Evolutionary conservation across 2,797 vertebrate species (phyloP).

Genomic region (Amniataba percoides): DNA sequence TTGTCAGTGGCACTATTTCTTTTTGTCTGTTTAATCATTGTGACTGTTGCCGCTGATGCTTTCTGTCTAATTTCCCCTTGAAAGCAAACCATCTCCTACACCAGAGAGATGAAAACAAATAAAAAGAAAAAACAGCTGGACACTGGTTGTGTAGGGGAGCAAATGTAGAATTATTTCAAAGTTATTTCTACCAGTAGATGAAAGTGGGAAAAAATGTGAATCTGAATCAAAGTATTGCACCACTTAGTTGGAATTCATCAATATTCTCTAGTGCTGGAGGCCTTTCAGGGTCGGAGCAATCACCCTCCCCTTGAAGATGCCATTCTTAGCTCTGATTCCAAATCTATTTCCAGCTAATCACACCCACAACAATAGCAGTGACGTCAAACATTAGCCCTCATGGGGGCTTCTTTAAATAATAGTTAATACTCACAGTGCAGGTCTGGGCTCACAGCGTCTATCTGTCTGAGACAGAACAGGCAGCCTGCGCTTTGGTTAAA

Average conservation of each 20-base stretch:
- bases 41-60: background rate
- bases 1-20: background rate
- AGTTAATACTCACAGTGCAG: slow-evolving; percentile 24
- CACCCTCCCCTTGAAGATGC: slow-evolving; percentile 7
- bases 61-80: background rate
- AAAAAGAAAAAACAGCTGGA: background rate
- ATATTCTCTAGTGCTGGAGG: slow-evolving; percentile 19
- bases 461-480: slow-evolving; percentile 29
- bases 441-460: slow-evolving; percentile 26
- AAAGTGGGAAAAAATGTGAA: slow-evolving; percentile 5
- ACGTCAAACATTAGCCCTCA: slow-evolving; percentile 52
- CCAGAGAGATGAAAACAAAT: slow-evolving; percentile 7
- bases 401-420: slow-evolving; percentile 66
- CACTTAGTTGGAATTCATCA: slow-evolving; percentile 20
- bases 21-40: slow-evolving; percentile 13
- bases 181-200: slow-evolving; percentile 25
- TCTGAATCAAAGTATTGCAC: slow-evolving; percentile 22
- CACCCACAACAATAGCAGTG: slow-evolving; percentile 50
- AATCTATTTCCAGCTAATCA: slow-evolving; percentile 59
- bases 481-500: slow-evolving; percentile 33
- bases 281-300: slow-evolving; percentile 11
- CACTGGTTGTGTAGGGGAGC: background rate
- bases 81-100: slow-evolving; percentile 13
- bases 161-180: slow-evolving; percentile 4
- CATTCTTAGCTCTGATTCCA: slow-evolving; percentile 46